Percentiles rank a stretch among this genome's conserved stretches.
These are phyloP conservation scores for Epirrhoe alternata DNA, from an alignment of 2,888 invertebrate species.

Conservation along the genomic window DNA sequence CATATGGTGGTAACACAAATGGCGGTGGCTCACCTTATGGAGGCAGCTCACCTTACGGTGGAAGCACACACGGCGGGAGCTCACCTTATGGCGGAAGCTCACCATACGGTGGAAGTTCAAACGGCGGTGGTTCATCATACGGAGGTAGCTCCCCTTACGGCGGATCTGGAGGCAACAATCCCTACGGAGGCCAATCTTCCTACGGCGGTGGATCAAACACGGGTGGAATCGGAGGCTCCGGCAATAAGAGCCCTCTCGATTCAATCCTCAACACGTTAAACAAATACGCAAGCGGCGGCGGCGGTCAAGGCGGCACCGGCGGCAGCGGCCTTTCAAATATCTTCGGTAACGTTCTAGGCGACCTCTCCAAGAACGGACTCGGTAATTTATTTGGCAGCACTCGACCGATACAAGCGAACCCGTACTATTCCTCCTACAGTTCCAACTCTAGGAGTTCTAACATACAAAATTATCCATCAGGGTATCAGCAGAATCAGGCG, in stretches of 20 bases:
- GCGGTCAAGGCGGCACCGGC: conserved; percentile 46
- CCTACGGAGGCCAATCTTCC: conserved; percentile 26
- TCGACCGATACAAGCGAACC: conserved; percentile 77
- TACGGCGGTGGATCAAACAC: conserved; percentile 43
- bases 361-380: conserved; percentile 73
- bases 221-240: conserved; percentile 47
- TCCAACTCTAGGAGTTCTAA: conserved; percentile 74
- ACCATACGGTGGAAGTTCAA: conserved; percentile 50
- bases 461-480: conserved; percentile 72
- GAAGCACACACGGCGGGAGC: neutral
- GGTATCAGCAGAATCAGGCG: conserved; percentile 64
- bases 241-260: conserved; percentile 60
- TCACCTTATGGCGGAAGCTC: conserved; percentile 50
- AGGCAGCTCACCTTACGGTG: conserved; percentile 39
- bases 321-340: conserved; percentile 66
- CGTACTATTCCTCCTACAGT: conserved; percentile 71
- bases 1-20: conserved; percentile 53
- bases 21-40: conserved; percentile 56
- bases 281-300: conserved; percentile 61
- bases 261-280: conserved; percentile 62
- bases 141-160: conserved; percentile 49
- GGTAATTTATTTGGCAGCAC: conserved; percentile 72
- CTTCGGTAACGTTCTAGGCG: conserved; percentile 71
- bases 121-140: conserved; percentile 46
- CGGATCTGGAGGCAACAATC: conserved; percentile 47